Evolutionary conservation across 2,888 invertebrate species (phyloP).

Genomic region (Apotomis turbidana): DNA sequence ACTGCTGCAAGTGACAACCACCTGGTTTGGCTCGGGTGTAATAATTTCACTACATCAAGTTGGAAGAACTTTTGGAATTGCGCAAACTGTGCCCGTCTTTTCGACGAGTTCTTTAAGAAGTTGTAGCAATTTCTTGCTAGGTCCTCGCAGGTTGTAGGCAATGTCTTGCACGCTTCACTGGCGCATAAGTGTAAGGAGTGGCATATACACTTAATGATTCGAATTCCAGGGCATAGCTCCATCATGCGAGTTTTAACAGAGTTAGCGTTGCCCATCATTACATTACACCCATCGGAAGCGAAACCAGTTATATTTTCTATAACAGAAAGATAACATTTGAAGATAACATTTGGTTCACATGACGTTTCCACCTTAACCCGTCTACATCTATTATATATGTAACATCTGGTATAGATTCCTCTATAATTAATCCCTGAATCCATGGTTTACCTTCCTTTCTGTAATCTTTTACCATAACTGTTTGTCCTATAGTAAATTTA

Average conservation of each 20-base stretch:
- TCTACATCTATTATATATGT: too few relatives aligned
- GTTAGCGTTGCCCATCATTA: conserved; percentile 22
- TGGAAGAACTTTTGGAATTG: background rate
- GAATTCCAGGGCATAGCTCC: conserved; percentile 33
- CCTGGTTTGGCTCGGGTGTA: conserved; percentile 1
- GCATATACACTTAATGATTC: conserved; percentile 29
- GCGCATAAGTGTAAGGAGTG: conserved; percentile 31
- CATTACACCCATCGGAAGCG: background rate
- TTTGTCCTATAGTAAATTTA: too few relatives aligned
- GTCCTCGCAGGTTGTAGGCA: conserved; percentile 34
- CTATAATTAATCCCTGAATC: too few relatives aligned
- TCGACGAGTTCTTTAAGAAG: conserved; percentile 8
- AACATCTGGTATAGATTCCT: too few relatives aligned
- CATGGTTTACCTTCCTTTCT: too few relatives aligned
- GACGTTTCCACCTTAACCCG: too few relatives aligned
- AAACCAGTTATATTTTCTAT: conserved; percentile 34
- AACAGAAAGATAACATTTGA: too few relatives aligned
- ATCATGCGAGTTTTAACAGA: conserved; percentile 30
- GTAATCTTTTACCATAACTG: too few relatives aligned
- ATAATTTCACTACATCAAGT: background rate
- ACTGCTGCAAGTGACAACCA: background rate
- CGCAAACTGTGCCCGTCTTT: background rate
- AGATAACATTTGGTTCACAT: too few relatives aligned
- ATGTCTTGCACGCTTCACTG: conserved; percentile 23
- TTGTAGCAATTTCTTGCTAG: conserved; percentile 28